Conservation (phyloP, 2,888 invertebrate species). For the Vanessa cardui region DNA sequence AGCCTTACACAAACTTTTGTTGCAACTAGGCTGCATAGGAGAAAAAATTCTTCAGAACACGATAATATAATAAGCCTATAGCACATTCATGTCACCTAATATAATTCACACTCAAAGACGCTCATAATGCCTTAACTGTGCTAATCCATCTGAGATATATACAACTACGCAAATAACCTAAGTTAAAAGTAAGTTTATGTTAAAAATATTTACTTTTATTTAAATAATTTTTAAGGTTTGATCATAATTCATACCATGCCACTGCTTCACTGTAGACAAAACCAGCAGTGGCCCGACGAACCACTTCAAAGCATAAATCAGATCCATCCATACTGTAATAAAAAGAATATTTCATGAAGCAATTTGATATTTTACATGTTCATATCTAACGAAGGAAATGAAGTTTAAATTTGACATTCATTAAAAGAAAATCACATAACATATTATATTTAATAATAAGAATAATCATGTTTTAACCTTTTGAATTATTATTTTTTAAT, state of each 20-base stretch:
- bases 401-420: no score
- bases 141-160: no score
- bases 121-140: no score
- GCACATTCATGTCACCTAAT: no score
- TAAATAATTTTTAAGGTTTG: no score
- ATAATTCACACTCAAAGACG: no score
- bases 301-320: slow-evolving; percentile 99
- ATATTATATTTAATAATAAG: not conserved
- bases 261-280: slow-evolving; percentile 99
- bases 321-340: slow-evolving; percentile 97
- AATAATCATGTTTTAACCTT: not conserved
- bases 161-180: no score
- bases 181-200: no score
- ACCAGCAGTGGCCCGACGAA: slow-evolving; percentile 96
- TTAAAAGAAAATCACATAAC: no score
- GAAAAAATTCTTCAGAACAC: not conserved
- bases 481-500: not conserved
- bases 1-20: slow-evolving; percentile 3
- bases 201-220: no score
- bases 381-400: not conserved
- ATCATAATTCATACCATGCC: slow-evolving; percentile 89
- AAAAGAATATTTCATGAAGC: slow-evolving; percentile 16
- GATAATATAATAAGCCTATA: not conserved
- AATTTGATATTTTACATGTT: not conserved
- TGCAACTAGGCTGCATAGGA: not conserved